These are phyloP conservation scores for Chiridota heheva DNA, from an alignment of 35 echinoderm and acorn worm genomes.

Conservation along the genomic window DNA sequence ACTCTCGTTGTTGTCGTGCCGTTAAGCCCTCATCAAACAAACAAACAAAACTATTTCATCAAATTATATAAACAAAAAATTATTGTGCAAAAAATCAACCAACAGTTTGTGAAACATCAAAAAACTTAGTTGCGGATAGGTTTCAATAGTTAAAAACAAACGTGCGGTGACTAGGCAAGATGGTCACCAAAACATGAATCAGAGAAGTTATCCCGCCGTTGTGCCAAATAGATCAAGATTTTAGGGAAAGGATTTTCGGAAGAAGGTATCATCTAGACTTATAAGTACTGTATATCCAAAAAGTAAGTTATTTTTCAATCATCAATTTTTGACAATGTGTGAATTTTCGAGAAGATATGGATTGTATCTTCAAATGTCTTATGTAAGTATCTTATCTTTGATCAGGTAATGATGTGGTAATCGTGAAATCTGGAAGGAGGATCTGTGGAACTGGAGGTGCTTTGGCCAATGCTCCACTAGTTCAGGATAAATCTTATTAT, in stretches of 20 bases:
- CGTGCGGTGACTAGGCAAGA: no score
- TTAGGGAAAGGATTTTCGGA: not conserved
- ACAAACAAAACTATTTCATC: no score
- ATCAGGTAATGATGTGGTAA: constrained; percentile 98
- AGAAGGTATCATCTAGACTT: not conserved
- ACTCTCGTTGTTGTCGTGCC: no score
- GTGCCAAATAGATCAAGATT: not conserved
- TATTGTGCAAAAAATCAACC: no score
- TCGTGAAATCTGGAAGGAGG: constrained; percentile 89
- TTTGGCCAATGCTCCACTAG: constrained; percentile 91
- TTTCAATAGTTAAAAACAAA: no score
- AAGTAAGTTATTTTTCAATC: not conserved
- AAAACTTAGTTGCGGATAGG: no score
- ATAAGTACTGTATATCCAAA: not conserved
- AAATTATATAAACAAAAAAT: no score
- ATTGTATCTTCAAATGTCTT: constrained; percentile 11
- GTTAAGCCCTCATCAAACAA: no score
- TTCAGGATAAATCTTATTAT: constrained; percentile 99
- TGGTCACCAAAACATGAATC: no score
- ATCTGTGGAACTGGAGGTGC: constrained; percentile 95
- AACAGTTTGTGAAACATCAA: no score
- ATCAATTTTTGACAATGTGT: not conserved
- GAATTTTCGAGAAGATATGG: not conserved
- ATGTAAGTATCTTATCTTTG: no score
- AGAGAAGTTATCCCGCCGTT: no score